A percentile compares a stretch with the other conserved stretches of the same genome.
These are phyloP conservation scores for Stenodema calcarata DNA, from an alignment of 2,888 invertebrate species.

Conservation along the genomic window DNA sequence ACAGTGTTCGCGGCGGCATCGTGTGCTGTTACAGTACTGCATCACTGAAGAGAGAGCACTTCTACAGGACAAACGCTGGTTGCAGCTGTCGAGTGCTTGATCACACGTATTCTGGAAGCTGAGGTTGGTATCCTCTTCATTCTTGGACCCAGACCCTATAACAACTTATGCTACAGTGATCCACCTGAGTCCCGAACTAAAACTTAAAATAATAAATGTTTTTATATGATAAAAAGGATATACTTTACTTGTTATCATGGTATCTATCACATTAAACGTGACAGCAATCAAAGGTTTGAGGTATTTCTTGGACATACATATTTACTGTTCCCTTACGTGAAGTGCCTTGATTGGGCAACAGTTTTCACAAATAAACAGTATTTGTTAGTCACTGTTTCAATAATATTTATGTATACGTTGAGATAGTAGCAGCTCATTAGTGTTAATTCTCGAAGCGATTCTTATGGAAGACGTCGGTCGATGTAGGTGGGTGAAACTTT, in stretches of 20 bases:
- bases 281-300: neutral
- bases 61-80: constrained; percentile 81
- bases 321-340: neutral
- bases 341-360: neutral
- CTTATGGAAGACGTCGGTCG: neutral
- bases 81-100: constrained; percentile 80
- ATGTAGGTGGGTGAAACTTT: constrained; percentile 9
- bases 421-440: neutral
- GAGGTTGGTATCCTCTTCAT: constrained; percentile 69
- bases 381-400: too few relatives aligned
- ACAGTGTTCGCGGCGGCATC: constrained; percentile 85
- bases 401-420: too few relatives aligned
- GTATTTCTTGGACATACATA: neutral
- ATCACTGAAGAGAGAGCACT: constrained; percentile 82
- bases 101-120: constrained; percentile 85
- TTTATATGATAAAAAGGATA: neutral
- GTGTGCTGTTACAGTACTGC: constrained; percentile 76
- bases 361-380: too few relatives aligned
- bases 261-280: neutral
- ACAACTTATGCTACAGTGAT: constrained; percentile 4
- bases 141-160: constrained; percentile 64
- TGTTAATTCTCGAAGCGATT: neutral
- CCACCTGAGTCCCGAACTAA: neutral
- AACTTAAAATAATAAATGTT: neutral
- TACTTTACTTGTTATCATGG: neutral